phyloP scores from a whole-genome alignment of 2,113 vertebrate species.

The Grantiella picta region DNA sequence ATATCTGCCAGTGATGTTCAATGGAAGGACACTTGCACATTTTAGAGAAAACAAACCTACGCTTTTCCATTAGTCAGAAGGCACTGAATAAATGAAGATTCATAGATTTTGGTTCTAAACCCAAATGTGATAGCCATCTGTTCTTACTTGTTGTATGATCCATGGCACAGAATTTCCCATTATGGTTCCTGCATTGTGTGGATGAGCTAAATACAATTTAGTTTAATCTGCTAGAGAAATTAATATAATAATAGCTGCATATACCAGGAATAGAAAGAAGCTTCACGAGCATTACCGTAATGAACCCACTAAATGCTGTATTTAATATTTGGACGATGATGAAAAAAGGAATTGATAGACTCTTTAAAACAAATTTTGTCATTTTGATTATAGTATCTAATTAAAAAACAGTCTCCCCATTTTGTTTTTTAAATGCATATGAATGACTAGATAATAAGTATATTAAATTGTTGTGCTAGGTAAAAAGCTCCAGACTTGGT shows the following conservation, averaged over 20 bases:
- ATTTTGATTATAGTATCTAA: neutral
- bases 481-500: neutral
- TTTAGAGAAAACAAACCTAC: neutral
- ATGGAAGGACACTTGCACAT: neutral
- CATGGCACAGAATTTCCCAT: neutral
- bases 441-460: neutral
- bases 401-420: neutral
- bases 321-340: neutral
- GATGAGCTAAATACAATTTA: neutral
- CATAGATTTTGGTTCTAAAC: neutral
- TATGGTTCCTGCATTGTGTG: neutral
- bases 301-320: neutral
- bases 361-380: neutral
- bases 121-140: neutral
- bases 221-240: slow-evolving; percentile 5
- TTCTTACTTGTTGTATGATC: neutral
- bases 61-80: neutral
- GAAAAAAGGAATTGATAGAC: neutral
- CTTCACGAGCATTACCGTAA: neutral
- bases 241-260: neutral
- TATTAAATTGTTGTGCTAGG: neutral
- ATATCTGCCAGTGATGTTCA: neutral
- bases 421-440: neutral
- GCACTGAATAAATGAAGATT: neutral
- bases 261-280: neutral